Conservation (phyloP, 2,113 vertebrate species). For the Cygnus atratus region DNA sequence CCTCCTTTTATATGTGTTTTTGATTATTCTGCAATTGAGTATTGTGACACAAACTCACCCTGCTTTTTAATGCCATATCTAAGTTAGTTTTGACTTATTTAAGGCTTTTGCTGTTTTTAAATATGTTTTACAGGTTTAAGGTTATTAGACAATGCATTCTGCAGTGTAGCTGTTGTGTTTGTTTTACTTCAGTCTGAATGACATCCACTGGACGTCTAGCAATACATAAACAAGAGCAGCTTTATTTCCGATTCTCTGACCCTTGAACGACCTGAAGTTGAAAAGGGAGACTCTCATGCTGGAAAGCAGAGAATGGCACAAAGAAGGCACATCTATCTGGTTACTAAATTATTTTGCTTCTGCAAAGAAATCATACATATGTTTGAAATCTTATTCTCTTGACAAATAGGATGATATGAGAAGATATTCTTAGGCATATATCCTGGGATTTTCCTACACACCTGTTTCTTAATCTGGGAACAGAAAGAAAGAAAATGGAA, state of each 20-base stretch:
- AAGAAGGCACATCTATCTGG: not conserved
- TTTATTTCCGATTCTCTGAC: not conserved
- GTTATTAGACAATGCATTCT: not conserved
- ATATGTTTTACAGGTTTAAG: not conserved
- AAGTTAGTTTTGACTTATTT: not conserved
- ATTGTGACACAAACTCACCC: not conserved
- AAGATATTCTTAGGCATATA: not conserved
- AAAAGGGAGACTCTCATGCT: not conserved
- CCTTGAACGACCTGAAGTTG: not conserved
- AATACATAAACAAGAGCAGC: not conserved
- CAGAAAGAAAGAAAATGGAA: not conserved
- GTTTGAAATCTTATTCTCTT: not conserved
- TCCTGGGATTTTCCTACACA: not conserved
- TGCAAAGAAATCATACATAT: not conserved
- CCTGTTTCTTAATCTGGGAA: not conserved
- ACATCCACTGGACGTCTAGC: not conserved
- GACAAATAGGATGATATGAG: accelerated
- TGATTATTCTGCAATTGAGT: not conserved
- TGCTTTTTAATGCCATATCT: not conserved
- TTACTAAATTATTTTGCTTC: not conserved
- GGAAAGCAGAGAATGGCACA: not conserved
- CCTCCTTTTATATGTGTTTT: not conserved
- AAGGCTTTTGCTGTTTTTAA: not conserved
- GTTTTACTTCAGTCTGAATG: not conserved
- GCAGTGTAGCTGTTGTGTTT: not conserved